Evolutionary conservation across 2,113 vertebrate species (phyloP), one percentile per base, ranked within the genome.

Genomic region (Chaenocephalus aceratus): DNA sequence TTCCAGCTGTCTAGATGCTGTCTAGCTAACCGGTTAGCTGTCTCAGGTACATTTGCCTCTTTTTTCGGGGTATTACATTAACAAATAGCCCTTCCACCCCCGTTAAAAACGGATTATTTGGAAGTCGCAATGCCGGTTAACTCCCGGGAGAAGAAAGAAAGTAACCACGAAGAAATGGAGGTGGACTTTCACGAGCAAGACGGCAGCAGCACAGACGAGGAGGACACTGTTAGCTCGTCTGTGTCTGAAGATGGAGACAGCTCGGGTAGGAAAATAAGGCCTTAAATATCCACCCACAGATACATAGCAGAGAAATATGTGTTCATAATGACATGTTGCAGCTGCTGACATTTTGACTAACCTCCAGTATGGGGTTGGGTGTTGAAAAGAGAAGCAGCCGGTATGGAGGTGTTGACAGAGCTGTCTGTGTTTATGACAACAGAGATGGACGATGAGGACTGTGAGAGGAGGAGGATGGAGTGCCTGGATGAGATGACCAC

Each of bases 361-460:
- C 41, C 16, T 41, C 4, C 16, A 34, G 1, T 62, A 5, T 18
- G 14, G 5, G 49, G 3, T 51, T 16, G 36, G 13, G 23, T 62
- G 30, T 4, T 72, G 10, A 10, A 18, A n/a, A 36, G 10, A 21
- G 44, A 49, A 70, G 16, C 23, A 48, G 16, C 8, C 9, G 48
- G 13, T 54, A 3, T 57, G 26, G 26, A 71, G 0, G 6, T 62
- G 62, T 72, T 76, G 70, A 45, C 30, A 45, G 16, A 60, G 1
- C 4, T 65, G 54, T 75, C 10, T 90, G 74, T 85, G 11, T 82
- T 60, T 18, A 1, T 89, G 48, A 84, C 68, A 21, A 68, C 94
- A 98, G 98, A 99, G 94, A 98, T 99, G 97, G 98, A 99, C 74
- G 97, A 99, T 94, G 98, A 98, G 64, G 98, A 99, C 85, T 99